Evolutionary conservation across 1,140 invertebrate species (phyloP), one percentile per base, ranked within the genome.

Genomic region (Diachasma alloeum): DNA sequence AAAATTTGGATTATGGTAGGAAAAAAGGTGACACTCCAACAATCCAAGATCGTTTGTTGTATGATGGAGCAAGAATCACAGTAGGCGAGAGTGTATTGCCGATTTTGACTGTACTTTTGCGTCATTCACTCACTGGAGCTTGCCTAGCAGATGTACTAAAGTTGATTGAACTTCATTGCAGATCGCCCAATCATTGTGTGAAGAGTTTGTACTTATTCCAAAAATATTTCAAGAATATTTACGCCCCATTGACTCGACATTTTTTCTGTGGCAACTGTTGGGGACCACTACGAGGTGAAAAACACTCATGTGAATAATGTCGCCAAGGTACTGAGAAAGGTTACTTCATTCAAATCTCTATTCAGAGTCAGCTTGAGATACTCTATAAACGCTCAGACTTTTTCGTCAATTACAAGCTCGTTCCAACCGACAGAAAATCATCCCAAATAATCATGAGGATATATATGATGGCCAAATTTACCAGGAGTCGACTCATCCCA

Each of bases 311-410:
- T n/a, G n/a, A n/a, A n/a, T 1, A 68, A 15, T 78, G 66, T 17
- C 15, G 1, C 4, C 6, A 26, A 4, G 69, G 19, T 8, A 70
- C 68, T 1, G 6, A 17, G 31, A 36, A 71, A 0, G 26, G 13
- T 13, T 78, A 74, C 42, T 78, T 78, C 19, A 78, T 78, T 15
- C 42, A 71, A 13, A 78, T 78, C 15, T 70, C 75, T 1, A 66
- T 77, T 4, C 0, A 11, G 1, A 36, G 31, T 36, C 63, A 67
- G 26, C 26, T 74, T 37, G 24, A 74, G 31, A 36, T 11, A 17
- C 24, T 74, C 13, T 74, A 37, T 19, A 74, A 63, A 0, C 72
- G 72, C 36, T n/a, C 9, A 8, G 72, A 53, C 36, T 74, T 53
- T 26, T 74, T 31, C 53, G 10, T 17, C 8, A 59, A 0, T 4